Percentiles rank a stretch among this genome's conserved stretches.
phyloP scores from a whole-genome alignment of 1,140 invertebrate species.

The Linepithema humile region DNA sequence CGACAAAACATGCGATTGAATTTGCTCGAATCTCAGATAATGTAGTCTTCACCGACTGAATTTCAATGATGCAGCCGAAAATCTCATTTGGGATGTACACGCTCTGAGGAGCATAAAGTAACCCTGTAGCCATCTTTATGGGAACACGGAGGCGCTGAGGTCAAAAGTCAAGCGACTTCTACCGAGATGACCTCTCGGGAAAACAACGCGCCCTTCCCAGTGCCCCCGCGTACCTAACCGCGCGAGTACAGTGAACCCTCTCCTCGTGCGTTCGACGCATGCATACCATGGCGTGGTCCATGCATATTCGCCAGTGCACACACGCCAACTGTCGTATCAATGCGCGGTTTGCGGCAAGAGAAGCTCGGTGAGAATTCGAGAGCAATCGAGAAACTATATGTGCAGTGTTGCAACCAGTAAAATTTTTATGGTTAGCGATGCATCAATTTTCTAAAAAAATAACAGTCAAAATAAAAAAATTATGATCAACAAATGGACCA shows the following conservation, averaged over 20 bases:
- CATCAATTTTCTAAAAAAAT: background rate
- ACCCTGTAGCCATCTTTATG: slow-evolving; percentile 69
- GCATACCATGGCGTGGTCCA: slow-evolving; percentile 3
- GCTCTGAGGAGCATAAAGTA: slow-evolving; percentile 63
- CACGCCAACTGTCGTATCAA: slow-evolving; percentile 8
- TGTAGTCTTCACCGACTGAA: background rate
- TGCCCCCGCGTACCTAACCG: background rate
- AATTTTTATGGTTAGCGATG: background rate
- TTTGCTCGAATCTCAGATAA: background rate
- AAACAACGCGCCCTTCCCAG: slow-evolving; percentile 55
- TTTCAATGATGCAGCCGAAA: slow-evolving; percentile 2
- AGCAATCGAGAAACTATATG: background rate
- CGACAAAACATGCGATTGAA: background rate
- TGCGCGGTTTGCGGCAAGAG: slow-evolving; percentile 1
- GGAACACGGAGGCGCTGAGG: slow-evolving; percentile 70
- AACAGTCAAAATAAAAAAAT: too few species aligned
- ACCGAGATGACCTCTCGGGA: slow-evolving; percentile 67
- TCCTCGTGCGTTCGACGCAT: slow-evolving; percentile 39
- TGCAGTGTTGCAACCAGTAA: background rate
- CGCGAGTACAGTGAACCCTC: slow-evolving; percentile 42
- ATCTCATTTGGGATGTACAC: slow-evolving; percentile 10
- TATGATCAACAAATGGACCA: background rate
- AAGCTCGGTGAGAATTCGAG: slow-evolving; percentile 44
- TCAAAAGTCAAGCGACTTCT: slow-evolving; percentile 73
- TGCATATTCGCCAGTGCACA: slow-evolving; percentile 20